Percentiles rank a stretch among this genome's conserved stretches.
Evolutionary conservation across 1,140 invertebrate species (phyloP).

Genomic region (Samia ricini): DNA sequence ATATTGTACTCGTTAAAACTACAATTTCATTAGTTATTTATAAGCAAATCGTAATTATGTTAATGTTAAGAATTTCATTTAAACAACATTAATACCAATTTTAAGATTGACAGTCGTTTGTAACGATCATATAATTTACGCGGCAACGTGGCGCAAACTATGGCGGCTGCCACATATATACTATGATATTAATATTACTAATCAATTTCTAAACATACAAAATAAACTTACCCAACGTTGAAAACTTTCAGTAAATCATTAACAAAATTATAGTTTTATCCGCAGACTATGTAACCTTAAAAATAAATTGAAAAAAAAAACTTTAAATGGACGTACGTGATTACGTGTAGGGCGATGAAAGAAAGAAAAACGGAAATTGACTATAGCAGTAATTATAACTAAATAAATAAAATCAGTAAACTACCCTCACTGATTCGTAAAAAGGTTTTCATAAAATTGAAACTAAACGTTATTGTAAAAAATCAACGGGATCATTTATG

Average conservation of each 20-base stretch:
- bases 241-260: background rate
- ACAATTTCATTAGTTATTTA: too few relatives aligned
- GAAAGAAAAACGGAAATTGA: background rate
- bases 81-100: background rate
- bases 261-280: background rate
- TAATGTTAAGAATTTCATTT: background rate
- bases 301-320: background rate
- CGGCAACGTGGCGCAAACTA: background rate
- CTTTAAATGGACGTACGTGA: background rate
- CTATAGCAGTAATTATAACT: background rate
- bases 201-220: background rate
- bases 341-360: background rate
- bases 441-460: background rate
- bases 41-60: too few relatives aligned
- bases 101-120: background rate
- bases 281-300: background rate
- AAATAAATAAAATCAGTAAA: background rate
- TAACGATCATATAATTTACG: background rate
- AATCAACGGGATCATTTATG: background rate
- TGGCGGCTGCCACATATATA: background rate
- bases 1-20: too few relatives aligned
- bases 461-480: background rate
- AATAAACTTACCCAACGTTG: background rate
- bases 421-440: background rate
- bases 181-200: background rate